Evolutionary conservation across 2,113 vertebrate genomes (phyloP).

Genomic region (Odontophorus gujanensis): DNA sequence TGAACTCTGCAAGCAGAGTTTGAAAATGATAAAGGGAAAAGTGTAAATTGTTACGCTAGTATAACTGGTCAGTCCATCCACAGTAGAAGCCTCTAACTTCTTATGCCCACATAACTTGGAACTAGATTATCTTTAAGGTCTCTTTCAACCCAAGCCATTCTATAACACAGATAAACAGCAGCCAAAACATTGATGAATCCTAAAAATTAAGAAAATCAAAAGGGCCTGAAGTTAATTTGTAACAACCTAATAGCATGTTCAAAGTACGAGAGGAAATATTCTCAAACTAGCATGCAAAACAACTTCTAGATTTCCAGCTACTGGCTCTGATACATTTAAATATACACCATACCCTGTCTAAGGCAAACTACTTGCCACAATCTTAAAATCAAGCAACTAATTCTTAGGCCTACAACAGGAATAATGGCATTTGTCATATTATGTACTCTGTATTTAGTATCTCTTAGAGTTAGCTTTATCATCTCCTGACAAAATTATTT

Average conservation of each 20-base stretch:
- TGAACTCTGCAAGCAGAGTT: accelerated
- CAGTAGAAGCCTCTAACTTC: not conserved
- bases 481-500: not conserved
- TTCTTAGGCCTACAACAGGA: not conserved
- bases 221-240: not conserved
- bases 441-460: not conserved
- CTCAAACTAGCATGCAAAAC: not conserved
- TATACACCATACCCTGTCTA: not conserved
- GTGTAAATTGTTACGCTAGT: not conserved
- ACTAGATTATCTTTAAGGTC: too few relatives aligned
- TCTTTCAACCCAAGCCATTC: too few relatives aligned
- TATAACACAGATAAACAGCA: not conserved
- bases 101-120: not conserved
- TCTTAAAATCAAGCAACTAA: not conserved
- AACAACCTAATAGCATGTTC: not conserved
- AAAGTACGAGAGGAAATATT: not conserved
- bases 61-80: not conserved
- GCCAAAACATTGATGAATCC: not conserved
- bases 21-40: not conserved
- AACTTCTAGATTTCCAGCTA: not conserved
- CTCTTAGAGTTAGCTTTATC: conserved; percentile 7
- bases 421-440: not conserved
- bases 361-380: not conserved
- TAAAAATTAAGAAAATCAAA: not conserved
- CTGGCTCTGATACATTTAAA: not conserved